These are phyloP conservation scores for Platorchestia sp. DNA, from an alignment of 1,140 invertebrate species.

Conservation along the genomic window DNA sequence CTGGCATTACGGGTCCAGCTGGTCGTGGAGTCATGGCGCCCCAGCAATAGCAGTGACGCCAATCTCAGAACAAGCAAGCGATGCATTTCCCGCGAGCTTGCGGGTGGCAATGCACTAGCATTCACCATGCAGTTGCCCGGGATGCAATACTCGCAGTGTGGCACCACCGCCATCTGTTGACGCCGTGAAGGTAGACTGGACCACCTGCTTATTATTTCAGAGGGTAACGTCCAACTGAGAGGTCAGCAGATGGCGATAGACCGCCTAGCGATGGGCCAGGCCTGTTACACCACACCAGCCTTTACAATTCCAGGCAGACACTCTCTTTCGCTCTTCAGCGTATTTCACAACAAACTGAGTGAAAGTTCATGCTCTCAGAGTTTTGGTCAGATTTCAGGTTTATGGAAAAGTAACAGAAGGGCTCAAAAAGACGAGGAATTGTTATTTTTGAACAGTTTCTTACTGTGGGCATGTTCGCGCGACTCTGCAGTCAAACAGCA, in stretches of 20 bases:
- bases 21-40: not conserved
- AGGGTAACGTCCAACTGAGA: not conserved
- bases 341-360: not conserved
- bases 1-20: not conserved
- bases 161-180: not conserved
- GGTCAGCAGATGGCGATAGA: constrained; percentile 37
- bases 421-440: not conserved
- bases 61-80: not conserved
- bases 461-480: not conserved
- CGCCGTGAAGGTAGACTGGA: not conserved
- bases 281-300: not conserved
- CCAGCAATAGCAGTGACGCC: not conserved
- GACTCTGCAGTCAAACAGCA: not conserved
- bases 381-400: not conserved
- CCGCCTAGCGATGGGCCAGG: not conserved
- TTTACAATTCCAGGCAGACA: constrained; percentile 18
- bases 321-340: not conserved
- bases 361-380: not conserved
- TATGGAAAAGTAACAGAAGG: not conserved
- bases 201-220: not conserved
- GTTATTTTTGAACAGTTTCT: not conserved
- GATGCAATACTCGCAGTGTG: not conserved
- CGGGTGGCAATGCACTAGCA: not conserved
- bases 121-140: not conserved
- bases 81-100: not conserved